Conservation (phyloP, 2,113 vertebrate genomes). For the Myrmecophaga tridactyla region DNA sequence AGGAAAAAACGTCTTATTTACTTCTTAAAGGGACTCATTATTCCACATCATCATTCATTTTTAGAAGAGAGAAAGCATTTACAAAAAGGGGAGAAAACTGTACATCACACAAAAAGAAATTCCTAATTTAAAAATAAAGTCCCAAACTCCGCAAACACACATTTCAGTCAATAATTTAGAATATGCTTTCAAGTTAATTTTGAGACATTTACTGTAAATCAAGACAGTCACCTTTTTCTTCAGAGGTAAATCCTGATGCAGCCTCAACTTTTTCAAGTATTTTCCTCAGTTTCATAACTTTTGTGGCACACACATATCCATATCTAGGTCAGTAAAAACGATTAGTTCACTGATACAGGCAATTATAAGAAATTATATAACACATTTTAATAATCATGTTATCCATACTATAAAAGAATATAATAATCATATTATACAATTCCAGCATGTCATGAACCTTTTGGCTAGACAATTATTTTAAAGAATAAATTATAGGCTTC, state of each 20-base stretch:
- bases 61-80: not conserved
- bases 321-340: conserved; percentile 86
- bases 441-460: not conserved
- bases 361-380: not conserved
- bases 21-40: not conserved
- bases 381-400: not conserved
- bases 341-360: conserved; percentile 39
- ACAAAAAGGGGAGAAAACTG: not conserved
- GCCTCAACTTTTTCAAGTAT: conserved; percentile 99
- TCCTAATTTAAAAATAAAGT: not conserved
- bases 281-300: conserved; percentile 99
- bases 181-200: not conserved
- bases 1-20: not conserved
- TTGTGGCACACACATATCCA: conserved; percentile 98
- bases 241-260: conserved; percentile 98
- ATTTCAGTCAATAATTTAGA: not conserved
- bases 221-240: conserved; percentile 93
- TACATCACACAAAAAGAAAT: not conserved
- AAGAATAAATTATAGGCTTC: not conserved
- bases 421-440: not conserved
- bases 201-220: not conserved
- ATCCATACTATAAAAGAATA: too few relatives aligned
- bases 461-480: not conserved
- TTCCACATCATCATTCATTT: not conserved
- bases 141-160: not conserved